phyloP scores from a whole-genome alignment of 2,113 vertebrate species.

The Acrocephalus kingi region DNA sequence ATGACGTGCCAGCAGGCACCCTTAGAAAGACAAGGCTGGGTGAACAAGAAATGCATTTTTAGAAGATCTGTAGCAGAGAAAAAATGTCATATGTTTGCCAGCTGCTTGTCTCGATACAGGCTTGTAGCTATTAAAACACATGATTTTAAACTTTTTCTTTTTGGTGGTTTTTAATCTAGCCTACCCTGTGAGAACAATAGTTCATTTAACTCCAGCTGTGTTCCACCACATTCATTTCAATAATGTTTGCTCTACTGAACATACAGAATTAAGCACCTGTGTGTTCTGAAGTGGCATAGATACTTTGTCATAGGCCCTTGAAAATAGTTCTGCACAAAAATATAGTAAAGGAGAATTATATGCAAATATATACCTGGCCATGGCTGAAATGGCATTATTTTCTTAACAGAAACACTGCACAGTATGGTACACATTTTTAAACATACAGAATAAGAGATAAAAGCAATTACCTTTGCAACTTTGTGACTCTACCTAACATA shows the following conservation, averaged over 20 bases:
- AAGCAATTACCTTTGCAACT: background rate
- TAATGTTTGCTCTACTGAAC: slow-evolving; percentile 51
- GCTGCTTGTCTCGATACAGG: background rate
- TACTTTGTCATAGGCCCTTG: slow-evolving; percentile 13
- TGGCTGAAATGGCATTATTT: background rate
- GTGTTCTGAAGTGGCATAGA: slow-evolving; percentile 36
- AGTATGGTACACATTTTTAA: background rate
- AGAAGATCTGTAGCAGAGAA: background rate
- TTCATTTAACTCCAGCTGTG: slow-evolving; percentile 57
- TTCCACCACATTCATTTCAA: slow-evolving; percentile 56
- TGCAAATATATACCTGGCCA: background rate
- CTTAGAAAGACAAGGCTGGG: slow-evolving; percentile 26
- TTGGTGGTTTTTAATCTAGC: slow-evolving; percentile 32
- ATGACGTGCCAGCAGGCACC: background rate
- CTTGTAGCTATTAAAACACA: background rate
- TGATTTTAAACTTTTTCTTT: background rate
- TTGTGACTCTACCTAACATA: background rate
- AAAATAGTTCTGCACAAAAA: background rate
- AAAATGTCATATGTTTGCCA: slow-evolving; percentile 45
- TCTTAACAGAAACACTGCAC: background rate
- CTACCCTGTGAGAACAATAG: slow-evolving; percentile 47
- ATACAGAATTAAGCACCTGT: slow-evolving; percentile 54
- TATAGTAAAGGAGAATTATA: background rate
- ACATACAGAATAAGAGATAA: background rate
- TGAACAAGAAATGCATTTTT: slow-evolving; percentile 23